Conservation (phyloP, 2,888 invertebrate genomes). For the Pegoplata infirma region DNA sequence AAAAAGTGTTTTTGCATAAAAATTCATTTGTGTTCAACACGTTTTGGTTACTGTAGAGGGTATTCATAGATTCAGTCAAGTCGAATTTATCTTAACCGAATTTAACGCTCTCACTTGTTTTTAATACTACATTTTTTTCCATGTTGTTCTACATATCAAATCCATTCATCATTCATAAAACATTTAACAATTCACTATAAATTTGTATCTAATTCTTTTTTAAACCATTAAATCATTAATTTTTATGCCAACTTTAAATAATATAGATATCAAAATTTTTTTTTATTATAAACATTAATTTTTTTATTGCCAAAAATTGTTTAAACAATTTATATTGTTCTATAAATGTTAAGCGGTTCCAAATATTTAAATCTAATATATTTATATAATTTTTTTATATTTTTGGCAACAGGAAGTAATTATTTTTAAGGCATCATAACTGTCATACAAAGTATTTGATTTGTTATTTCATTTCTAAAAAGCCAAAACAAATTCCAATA, state of each 20-base stretch:
- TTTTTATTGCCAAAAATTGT: neutral
- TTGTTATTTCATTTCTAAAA: neutral
- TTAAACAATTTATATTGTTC: neutral
- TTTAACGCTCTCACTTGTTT: no score
- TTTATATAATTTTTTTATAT: neutral
- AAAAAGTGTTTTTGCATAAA: no score
- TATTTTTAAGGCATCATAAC: neutral
- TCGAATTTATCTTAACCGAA: no score
- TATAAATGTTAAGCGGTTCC: neutral
- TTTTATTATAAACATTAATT: neutral
- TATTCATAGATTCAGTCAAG: no score
- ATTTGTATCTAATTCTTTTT: neutral
- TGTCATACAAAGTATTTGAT: neutral
- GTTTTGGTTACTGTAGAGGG: no score
- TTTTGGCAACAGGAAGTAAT: neutral
- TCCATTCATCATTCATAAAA: neutral
- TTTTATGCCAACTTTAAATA: neutral
- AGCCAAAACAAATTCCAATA: neutral
- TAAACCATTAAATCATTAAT: neutral
- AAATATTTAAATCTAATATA: neutral
- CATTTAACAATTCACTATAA: neutral
- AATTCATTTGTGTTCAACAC: no score
- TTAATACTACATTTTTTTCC: no score
- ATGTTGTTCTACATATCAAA: no score
- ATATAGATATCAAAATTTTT: neutral